Evolutionary conservation across 2,888 invertebrate species (phyloP), one percentile per base, ranked within the genome.

Genomic region (Hermaeophaga mercurialis): DNA sequence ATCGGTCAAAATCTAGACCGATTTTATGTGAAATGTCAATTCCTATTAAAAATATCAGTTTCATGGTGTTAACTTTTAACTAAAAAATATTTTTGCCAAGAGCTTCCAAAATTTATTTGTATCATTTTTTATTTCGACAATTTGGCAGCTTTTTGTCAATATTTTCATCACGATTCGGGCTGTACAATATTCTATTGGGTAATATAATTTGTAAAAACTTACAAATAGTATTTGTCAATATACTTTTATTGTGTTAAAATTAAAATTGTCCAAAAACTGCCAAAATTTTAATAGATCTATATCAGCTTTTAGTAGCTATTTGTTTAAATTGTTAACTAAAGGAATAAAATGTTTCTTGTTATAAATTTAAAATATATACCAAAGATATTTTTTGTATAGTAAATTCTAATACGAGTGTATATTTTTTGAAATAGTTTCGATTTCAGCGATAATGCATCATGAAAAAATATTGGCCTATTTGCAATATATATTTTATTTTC

Each of bases 311-410:
- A 50, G 61, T 63, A 58, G 50, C 62, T 63, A 63, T 69, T 66
- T 63, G 61, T 62, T 58, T 49, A 64, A 67, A 67, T 69, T 70
- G 70, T 69, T 70, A 62, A 61, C 47, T 58, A 53, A 59, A 64
- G 55, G 45, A 58, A 56, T 58, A 66, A 63, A 68, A 44, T 44
- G 43, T 43, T 70, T 70, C 70, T 73, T 71, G 74, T 75, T 75
- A 75, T 73, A 71, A 73, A 71, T 72, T 71, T 61, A 65, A 68
- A 70, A 69, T 71, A 71, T 72, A 76, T 76, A 76, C 76, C 76
- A 76, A 76, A 76, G 76, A 76, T 74, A 75, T 75, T 74, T 75
- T 75, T 75, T 75, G 74, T 75, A 73, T 73, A 75, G 71, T 73
- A 65, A 70, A 70, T 67, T 59, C 54, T 62, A 64, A 72, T 62